These are phyloP conservation scores for Brachionus paranguensis DNA, from an alignment of 1,140 invertebrate species.

Conservation along the genomic window DNA sequence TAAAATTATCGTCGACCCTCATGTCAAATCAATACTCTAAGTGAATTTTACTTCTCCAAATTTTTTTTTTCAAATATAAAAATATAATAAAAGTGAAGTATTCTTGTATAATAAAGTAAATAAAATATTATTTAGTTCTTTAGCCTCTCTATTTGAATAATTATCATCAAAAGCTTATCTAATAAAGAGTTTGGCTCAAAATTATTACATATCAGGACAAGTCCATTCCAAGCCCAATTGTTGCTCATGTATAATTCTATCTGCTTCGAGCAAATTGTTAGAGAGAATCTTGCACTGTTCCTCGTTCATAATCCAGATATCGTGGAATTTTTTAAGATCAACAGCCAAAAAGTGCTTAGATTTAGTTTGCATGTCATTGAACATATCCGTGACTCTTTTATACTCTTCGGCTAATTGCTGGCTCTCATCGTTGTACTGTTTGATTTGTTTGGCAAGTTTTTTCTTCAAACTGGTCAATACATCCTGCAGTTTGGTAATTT, in stretches of 20 bases:
- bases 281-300: slow-evolving; percentile 60
- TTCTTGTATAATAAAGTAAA: too few species aligned
- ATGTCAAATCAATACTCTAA: too few species aligned
- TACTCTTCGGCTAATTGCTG: slow-evolving; percentile 52
- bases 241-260: slow-evolving; percentile 65
- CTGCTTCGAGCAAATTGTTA: slow-evolving; percentile 60
- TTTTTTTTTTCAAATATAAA: too few species aligned
- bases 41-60: too few species aligned
- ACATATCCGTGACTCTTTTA: slow-evolving; percentile 54
- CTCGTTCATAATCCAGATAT: slow-evolving; percentile 67
- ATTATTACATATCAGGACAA: slow-evolving; percentile 54
- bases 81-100: too few species aligned
- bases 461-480: slow-evolving; percentile 62
- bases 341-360: slow-evolving; percentile 61
- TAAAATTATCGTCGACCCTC: too few species aligned
- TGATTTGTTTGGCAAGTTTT: slow-evolving; percentile 62
- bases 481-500: slow-evolving; percentile 67
- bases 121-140: background rate
- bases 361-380: slow-evolving; percentile 53
- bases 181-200: background rate
- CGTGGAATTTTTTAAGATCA: slow-evolving; percentile 59
- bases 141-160: background rate
- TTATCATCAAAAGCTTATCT: too few species aligned
- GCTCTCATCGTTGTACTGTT: slow-evolving; percentile 58
- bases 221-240: slow-evolving; percentile 64